Base-by-base conservation (phyloP, 64 coral and sea anemone genomes). In the Stylophora pistillata region DNA sequence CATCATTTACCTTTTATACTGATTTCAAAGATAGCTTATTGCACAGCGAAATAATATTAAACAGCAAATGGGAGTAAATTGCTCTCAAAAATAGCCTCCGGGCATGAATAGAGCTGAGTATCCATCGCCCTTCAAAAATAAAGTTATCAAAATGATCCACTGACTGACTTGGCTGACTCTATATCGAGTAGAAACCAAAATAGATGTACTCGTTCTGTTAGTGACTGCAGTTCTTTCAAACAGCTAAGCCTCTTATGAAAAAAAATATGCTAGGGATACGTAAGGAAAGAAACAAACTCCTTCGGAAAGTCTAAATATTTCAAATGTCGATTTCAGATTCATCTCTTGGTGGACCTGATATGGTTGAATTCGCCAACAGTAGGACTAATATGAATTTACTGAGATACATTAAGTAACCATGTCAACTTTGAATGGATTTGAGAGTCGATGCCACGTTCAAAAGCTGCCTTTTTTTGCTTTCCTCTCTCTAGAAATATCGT, bases 21-120 rank as follows among this genome's bases (percentile, higher is more conserved):
- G 37, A 47, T 47, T 47, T 47, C 37, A 47, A 4, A 47, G 37
- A 47, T 7, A 23, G 80, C 80, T 69, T 69, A 84, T 37, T 28
- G 61, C 78, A 82, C 61, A 23, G 21, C 34, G 61, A 21, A 84
- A 65, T 53, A 17, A 84, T 84, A 84, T 84, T 37, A 84, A 47
- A 31, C 15, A 17, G 58, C 31, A 84, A 69, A 84, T 84, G 61
- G 5, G n/a, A 21, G 62, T 84, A 84, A 84, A 69, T 68, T 9
- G 3, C 30, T 63, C 69, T 56, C 60, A 84, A 34, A 84, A 84
- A 84, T 82, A 84, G 80, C 61, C 62, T 69, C 14, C 28, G 15
- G 41, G 20, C 23, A 68, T 26, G 10, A 68, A 6, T n/a, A 21
- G 58, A 60, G 58, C 11, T 60, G 26, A 47, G 37, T 47, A 47